Base-by-base conservation (phyloP, 1,140 invertebrate species). In the Drosophila gunungcola region DNA sequence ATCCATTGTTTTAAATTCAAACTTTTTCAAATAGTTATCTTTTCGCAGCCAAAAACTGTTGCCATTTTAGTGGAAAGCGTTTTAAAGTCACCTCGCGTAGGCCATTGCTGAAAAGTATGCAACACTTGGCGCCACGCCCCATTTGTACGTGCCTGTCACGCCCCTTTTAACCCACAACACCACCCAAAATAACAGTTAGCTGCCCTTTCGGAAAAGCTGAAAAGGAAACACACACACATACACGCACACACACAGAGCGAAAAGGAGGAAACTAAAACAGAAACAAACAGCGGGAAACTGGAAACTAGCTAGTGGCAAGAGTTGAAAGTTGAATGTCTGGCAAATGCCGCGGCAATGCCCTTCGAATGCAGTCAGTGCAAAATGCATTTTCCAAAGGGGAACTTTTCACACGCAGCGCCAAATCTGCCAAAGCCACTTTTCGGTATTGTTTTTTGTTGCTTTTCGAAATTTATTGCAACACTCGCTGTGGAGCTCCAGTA, bases 271-370 rank as follows among this genome's bases (percentile, higher is more conserved):
- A 57, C 72, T 48, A 38, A 48, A 73, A 73, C 56, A 56, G 60
- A 62, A 62, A 62, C 49, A 52, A 52, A 52, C 49, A 52, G 57
- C 60, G 27, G 36, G 29, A 77, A 60, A 36, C 38, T 34, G 16
- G 29, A 16, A 58, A 49, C 51, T 54, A 38, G 70, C 56, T 72
- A 69, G 67, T 70, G 65, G 79, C 84, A 80, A 83, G 80, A 89
- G 84, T 89, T 89, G 84, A 89, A 89, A 89, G 84, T 89, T 89
- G 84, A 89, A 89, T 60, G 84, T 64, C 84, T 89, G 67, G 58
- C 68, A 89, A 89, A 89, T 84, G 83, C 83, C 67, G 73, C 81
- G 81, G 73, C 81, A 85, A 86, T 80, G 75, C 83, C 74, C 83
- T 83, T 83, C 72, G 42, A 62, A 75, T 72, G 70, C 80, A 64